Percentiles rank a stretch among this genome's conserved stretches.
phyloP scores from a whole-genome alignment of 2,113 vertebrate genomes.

The Mormyrus lacerda region DNA sequence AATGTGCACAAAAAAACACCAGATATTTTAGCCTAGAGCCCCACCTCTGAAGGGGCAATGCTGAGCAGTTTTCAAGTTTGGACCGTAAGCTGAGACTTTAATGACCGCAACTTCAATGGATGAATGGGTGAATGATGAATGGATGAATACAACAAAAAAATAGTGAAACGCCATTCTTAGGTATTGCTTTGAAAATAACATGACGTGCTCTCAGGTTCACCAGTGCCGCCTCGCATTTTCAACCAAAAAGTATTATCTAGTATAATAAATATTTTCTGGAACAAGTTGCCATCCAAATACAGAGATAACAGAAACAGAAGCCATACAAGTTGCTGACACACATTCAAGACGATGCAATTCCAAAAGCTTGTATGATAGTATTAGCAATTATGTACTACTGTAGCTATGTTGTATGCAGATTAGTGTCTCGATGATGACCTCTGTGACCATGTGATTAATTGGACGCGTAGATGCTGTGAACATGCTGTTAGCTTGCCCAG shows the following conservation, averaged over 20 bases:
- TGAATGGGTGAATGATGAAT: neutral
- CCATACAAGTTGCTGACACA: neutral
- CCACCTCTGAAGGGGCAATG: neutral
- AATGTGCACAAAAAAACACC: neutral
- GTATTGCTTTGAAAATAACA: neutral
- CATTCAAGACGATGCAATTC: neutral
- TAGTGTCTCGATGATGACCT: neutral
- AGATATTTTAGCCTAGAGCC: neutral
- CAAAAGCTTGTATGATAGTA: neutral
- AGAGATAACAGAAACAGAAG: neutral
- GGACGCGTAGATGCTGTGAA: neutral
- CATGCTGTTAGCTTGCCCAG: neutral
- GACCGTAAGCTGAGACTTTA: neutral
- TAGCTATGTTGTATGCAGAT: neutral
- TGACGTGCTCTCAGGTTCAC: neutral
- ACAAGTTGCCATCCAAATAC: neutral
- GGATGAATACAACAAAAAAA: neutral
- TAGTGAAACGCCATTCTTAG: neutral
- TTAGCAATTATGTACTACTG: slow-evolving; percentile 5
- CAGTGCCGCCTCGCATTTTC: neutral
- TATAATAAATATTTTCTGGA: neutral
- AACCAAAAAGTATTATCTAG: neutral
- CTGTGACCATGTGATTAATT: neutral
- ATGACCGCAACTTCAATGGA: neutral
- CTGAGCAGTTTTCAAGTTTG: neutral